Evolutionary conservation across 35 echinoderm and acorn worm genomes (phyloP).

Genomic region (Apostichopus japonicus): DNA sequence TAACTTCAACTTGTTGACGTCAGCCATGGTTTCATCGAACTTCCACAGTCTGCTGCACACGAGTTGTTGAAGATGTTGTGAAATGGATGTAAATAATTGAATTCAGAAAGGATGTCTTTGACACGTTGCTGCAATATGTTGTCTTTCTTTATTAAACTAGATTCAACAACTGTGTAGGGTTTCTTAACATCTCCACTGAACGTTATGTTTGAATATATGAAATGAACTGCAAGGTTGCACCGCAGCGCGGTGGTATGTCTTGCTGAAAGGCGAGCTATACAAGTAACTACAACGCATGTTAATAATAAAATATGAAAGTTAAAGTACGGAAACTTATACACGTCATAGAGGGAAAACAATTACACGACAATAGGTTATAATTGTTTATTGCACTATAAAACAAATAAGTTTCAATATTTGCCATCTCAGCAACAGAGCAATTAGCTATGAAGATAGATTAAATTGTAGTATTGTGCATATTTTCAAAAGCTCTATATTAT

Average conservation of each 20-base stretch:
- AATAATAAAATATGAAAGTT: too few relatives aligned
- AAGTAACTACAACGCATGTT: too few relatives aligned
- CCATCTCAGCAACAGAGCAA: neutral
- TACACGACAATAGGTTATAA: neutral
- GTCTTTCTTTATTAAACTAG: neutral
- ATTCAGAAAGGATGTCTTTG: neutral
- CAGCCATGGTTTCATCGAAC: slow-evolving; percentile 12
- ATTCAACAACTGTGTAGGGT: slow-evolving; percentile 17
- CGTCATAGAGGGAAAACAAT: too few relatives aligned
- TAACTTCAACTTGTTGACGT: slow-evolving; percentile 64
- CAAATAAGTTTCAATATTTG: neutral
- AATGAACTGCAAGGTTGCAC: too few relatives aligned
- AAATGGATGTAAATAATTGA: neutral
- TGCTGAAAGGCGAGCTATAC: too few relatives aligned
- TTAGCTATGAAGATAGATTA: neutral
- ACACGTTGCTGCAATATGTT: slow-evolving; percentile 67
- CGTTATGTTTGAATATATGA: too few relatives aligned
- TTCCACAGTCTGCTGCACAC: neutral
- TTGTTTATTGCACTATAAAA: neutral
- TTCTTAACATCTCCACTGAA: too few relatives aligned
- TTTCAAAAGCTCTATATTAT: too few relatives aligned
- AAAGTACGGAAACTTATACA: too few relatives aligned
- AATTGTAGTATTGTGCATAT: neutral
- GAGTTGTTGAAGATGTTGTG: slow-evolving; percentile 72
- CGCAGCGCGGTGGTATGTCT: too few relatives aligned